Conservation (phyloP, 2,113 vertebrate genomes). For the Etheostoma cragini region DNA sequence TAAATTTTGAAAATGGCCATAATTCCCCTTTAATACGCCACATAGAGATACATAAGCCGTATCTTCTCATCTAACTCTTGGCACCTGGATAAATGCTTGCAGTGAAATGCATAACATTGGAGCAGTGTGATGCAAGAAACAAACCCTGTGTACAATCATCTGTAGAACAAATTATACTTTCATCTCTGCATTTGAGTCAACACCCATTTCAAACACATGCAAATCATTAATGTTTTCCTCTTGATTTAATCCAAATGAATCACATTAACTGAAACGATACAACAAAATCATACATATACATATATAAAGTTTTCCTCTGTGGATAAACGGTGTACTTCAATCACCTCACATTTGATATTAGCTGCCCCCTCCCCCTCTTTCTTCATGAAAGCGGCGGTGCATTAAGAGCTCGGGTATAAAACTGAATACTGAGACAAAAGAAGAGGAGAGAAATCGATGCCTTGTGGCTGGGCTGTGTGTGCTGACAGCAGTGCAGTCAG, state of each 20-base stretch:
- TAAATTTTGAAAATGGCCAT: too few species aligned
- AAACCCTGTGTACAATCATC: background rate
- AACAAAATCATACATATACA: background rate
- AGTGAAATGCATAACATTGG: background rate
- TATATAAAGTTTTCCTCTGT: background rate
- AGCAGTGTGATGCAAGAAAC: background rate
- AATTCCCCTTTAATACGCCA: background rate
- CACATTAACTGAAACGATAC: background rate
- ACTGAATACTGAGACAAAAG: conserved; percentile 26
- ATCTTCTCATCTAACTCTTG: background rate
- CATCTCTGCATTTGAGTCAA: background rate
- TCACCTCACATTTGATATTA: conserved; percentile 3
- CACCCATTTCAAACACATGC: conserved; percentile 1
- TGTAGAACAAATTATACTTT: background rate
- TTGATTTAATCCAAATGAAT: background rate
- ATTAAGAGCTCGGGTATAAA: conserved; percentile 22
- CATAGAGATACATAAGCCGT: background rate
- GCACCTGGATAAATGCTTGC: background rate
- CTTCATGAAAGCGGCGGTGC: conserved; percentile 34
- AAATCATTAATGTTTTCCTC: background rate
- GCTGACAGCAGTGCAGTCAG: conserved; percentile 36
- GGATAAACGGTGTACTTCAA: background rate
- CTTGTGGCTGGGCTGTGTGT: background rate
- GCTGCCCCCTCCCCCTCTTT: background rate
- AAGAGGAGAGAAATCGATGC: conserved; percentile 48